Conservation (phyloP, 2,797 vertebrate species). For the Discoglossus pictus region DNA sequence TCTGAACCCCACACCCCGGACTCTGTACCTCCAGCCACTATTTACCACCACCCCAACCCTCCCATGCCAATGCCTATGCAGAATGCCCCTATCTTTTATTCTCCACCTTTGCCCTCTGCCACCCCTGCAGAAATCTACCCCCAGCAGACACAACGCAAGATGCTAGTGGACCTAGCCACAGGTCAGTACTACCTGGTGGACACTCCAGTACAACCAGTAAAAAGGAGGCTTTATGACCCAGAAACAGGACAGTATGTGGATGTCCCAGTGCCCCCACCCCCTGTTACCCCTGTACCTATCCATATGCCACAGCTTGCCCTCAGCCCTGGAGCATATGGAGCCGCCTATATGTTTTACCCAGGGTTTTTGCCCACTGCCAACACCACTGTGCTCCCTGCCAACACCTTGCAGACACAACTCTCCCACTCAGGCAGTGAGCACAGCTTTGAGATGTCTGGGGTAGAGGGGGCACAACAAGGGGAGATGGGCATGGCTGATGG, state of each 20-base stretch:
- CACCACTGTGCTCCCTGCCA: constrained; percentile 71
- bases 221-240: constrained; percentile 88
- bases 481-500: constrained; percentile 73
- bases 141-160: constrained; percentile 85
- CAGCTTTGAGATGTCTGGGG: constrained; percentile 44
- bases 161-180: constrained; percentile 90
- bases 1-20: constrained; percentile 56
- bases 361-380: constrained; percentile 68
- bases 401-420: constrained; percentile 63
- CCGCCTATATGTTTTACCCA: constrained; percentile 89
- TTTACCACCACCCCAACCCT: constrained; percentile 75
- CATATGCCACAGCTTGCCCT: constrained; percentile 79
- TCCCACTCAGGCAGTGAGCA: constrained; percentile 56
- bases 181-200: constrained; percentile 96
- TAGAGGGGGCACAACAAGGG: constrained; percentile 56
- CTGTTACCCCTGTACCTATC: constrained; percentile 72
- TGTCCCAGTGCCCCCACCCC: constrained; percentile 77
- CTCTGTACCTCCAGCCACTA: constrained; percentile 63
- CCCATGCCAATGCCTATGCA: constrained; percentile 63
- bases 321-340: constrained; percentile 74
- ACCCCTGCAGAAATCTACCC: constrained; percentile 68
- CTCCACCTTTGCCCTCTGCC: constrained; percentile 65
- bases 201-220: constrained; percentile 78
- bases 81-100: constrained; percentile 73
- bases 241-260: constrained; percentile 94